Base-by-base conservation (phyloP, 2,797 vertebrate genomes). In the Pelodytes ibericus region DNA sequence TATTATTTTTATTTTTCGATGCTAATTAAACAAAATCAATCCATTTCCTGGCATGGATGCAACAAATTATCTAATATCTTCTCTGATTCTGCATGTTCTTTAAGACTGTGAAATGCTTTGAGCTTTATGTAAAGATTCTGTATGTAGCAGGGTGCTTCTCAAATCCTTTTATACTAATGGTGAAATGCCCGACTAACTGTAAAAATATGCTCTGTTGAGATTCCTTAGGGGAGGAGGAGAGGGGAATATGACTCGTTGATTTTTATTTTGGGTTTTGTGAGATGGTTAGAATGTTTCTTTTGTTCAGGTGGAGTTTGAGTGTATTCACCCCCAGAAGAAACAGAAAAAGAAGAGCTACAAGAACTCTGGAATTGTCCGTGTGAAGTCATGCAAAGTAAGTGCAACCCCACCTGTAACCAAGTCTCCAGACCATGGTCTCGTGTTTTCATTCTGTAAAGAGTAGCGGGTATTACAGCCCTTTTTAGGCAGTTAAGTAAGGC, bases 271-370 rank as follows among this genome's bases (percentile, higher is more conserved):
- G n/a, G n/a, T n/a, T n/a, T n/a, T n/a, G n/a, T n/a, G n/a, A n/a
- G n/a, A n/a, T n/a, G n/a, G n/a, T n/a, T n/a, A n/a, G n/a, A n/a
- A n/a, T 24, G 20, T 53, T 13, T 36, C 62, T 65, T 79, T 82
- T 66, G 57, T 67, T 3, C 76, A 98, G 95, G 90, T 93, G 71
- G 86, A 93, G 58, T 96, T 95, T 82, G 95, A 96, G 65, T 98
- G 96, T 80, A 86, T 97, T 85, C 90, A 97, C 80, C 92, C 94
- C 0, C 97, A 98, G 77, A 95, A 95, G 82, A 92, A 94, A 88
- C 97, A 97, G 83, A n/a, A n/a, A n/a, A 98, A 98, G 86, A 99
- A 96, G 84, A 94, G 81, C 86, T 98, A 98, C 81, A 97, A 94
- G 86, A 97, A 96, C 84, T 98, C 95, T 31, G 96, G 96, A 41